phyloP scores from a whole-genome alignment of 2,888 invertebrate genomes.

The Epiblema foenella region DNA sequence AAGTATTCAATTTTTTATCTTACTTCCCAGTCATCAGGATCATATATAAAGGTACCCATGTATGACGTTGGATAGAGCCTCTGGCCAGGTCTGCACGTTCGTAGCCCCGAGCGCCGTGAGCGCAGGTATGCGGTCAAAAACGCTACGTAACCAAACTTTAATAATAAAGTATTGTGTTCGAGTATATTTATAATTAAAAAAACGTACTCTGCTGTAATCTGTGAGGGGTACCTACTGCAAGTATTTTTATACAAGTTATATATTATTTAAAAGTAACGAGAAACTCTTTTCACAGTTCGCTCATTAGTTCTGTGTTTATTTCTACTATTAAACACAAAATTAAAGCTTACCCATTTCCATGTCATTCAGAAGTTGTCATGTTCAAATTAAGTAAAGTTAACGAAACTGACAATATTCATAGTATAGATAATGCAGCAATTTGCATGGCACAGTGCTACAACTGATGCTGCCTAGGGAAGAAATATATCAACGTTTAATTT shows the following conservation, averaged over 20 bases:
- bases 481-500: no score
- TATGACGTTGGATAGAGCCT: conserved; percentile 6
- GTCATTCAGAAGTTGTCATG: no score
- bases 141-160: conserved; percentile 77
- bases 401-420: no score
- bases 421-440: no score
- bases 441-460: no score
- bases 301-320: no score
- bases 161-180: conserved; percentile 69
- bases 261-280: background rate
- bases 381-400: no score
- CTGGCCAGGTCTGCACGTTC: conserved; percentile 56
- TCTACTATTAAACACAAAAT: no score
- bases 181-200: conserved; percentile 27
- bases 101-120: conserved; percentile 65
- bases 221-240: background rate
- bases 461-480: no score
- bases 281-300: no score
- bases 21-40: background rate
- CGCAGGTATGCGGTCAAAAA: conserved; percentile 55
- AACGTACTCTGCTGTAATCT: background rate
- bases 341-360: no score
- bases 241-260: background rate
- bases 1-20: background rate
- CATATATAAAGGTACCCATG: background rate